Base-by-base conservation (phyloP, 2,888 invertebrate genomes). In the Pheosia tremula region DNA sequence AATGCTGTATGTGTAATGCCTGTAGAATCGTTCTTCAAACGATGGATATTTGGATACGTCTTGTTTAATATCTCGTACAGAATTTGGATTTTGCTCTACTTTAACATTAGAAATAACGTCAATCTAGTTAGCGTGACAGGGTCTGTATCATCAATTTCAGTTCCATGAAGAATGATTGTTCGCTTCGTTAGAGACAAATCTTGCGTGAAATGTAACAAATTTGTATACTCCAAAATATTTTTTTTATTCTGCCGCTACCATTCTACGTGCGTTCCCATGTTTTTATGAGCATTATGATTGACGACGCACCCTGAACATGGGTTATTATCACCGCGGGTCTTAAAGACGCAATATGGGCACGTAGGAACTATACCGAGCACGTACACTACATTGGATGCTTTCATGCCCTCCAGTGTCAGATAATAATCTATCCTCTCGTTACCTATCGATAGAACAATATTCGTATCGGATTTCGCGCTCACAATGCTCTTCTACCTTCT, bases 181-280 rank as follows among this genome's bases (percentile, higher is more conserved):
- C 69, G 76, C 61, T 71, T 81, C 75, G 75, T 81, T 80, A 75
- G 74, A 60, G 77, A 80, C 78, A 77, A 79, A 78, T 75, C 79
- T 79, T 79, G 87, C 84, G 88, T 88, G 84, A 89, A 87, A 87
- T 85, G 72, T 85, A 83, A 88, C 87, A 86, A 85, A 86, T 87
- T 81, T 79, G 80, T 77, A 76, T 76, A 74, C 67, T 74, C 68
- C 72, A 68, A 66, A 76, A 77, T 69, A 71, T 74, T 78, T 80
- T 78, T 80, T 75, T 75, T 68, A 71, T 68, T 64, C 39, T 3
- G n/a, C 68, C 61, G 67, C 72, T 75, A 73, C 67, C 70, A 63
- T 68, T 75, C 71, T 80, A 79, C 84, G 78, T 78, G 79, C 78
- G 83, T 78, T 81, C 75, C 72, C 74, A 72, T 71, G 81, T 82